Conservation (phyloP, 2,797 vertebrate genomes). For the Vipera ursinii region DNA sequence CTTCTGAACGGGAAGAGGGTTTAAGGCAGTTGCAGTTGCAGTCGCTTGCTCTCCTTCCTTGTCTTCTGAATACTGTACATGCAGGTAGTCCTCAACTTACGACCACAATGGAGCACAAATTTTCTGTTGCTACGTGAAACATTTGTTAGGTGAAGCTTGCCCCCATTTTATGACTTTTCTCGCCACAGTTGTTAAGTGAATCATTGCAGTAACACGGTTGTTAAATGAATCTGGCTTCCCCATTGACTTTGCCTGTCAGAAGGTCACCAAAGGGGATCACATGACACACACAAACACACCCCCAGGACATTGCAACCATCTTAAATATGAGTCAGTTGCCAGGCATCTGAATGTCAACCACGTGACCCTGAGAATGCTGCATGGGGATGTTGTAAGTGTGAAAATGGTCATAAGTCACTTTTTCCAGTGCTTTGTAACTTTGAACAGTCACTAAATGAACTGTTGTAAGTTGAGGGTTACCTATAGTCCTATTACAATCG, state of each 20-base stretch:
- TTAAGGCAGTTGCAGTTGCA: conserved; percentile 37
- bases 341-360: background rate
- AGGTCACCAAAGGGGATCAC: background rate
- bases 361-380: too few species aligned
- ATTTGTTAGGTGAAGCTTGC: background rate
- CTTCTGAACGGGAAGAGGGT: conserved; percentile 38
- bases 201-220: background rate
- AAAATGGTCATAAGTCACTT: background rate
- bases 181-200: background rate
- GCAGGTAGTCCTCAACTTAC: background rate
- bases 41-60: background rate
- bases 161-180: background rate
- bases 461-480: background rate
- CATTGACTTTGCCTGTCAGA: background rate
- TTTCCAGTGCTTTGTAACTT: background rate
- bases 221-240: background rate
- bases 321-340: background rate
- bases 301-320: too few species aligned
- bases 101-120: background rate
- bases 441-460: background rate
- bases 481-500: background rate
- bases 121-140: background rate
- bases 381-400: background rate
- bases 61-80: background rate
- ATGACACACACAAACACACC: background rate